phyloP scores from a whole-genome alignment of 2,888 invertebrate species.

The Xestia c-nigrum region DNA sequence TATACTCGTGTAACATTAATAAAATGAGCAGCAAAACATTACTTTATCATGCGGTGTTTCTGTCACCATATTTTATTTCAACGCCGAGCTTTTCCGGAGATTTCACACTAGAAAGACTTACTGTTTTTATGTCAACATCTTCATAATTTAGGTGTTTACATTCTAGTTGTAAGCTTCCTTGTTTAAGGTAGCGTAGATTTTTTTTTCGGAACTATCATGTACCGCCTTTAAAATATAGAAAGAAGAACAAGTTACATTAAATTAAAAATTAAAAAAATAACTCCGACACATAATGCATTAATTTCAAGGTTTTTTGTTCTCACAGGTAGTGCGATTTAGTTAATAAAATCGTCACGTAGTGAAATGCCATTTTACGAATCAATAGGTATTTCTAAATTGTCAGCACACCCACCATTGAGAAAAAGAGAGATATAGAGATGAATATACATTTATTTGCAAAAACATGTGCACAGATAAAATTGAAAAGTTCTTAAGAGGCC shows the following conservation, averaged over 20 bases:
- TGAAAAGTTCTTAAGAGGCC: no score
- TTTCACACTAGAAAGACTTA: conserved; percentile 9
- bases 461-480: no score
- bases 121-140: conserved; percentile 3
- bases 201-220: background rate
- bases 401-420: background rate
- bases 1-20: background rate
- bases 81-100: conserved; percentile 23
- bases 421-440: no score
- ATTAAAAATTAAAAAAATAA: no score
- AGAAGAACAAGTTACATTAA: background rate
- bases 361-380: no score
- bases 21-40: conserved; percentile 6
- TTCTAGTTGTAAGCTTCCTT: background rate
- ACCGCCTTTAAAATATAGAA: background rate
- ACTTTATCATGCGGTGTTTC: conserved; percentile 3
- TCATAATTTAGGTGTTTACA: background rate
- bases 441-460: no score
- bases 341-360: no score
- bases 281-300: no score
- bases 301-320: no score
- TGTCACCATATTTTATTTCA: conserved; percentile 29
- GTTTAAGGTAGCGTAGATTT: background rate
- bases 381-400: background rate
- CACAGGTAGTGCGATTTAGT: no score